Evolutionary conservation across 2,797 vertebrate genomes (phyloP).

Genomic region (Loriculus beryllinus): DNA sequence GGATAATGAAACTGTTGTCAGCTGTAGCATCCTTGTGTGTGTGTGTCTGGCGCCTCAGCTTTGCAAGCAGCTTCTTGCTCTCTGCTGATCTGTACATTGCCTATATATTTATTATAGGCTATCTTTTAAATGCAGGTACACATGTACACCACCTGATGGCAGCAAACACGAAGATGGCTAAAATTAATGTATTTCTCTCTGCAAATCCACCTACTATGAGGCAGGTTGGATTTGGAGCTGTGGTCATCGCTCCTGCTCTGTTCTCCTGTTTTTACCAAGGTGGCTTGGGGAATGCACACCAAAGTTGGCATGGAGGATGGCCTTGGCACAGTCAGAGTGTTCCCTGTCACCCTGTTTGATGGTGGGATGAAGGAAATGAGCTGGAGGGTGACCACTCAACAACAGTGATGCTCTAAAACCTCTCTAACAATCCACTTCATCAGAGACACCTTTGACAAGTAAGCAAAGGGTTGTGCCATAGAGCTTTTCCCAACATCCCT

Average conservation of each 20-base stretch:
- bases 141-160: not conserved
- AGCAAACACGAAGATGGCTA: not conserved
- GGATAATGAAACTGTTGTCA: not conserved
- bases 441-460: not conserved
- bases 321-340: not conserved
- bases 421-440: not conserved
- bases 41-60: accelerated
- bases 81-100: not conserved
- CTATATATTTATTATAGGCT: not conserved
- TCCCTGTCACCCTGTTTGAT: not conserved
- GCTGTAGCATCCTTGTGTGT: not conserved
- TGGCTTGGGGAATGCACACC: accelerated
- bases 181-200: not conserved
- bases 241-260: not conserved
- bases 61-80: accelerated
- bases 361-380: not conserved
- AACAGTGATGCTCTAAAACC: not conserved
- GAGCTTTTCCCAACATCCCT: not conserved
- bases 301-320: not conserved
- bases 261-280: not conserved
- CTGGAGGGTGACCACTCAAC: not conserved
- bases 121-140: not conserved
- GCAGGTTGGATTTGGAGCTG: not conserved
- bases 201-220: accelerated
- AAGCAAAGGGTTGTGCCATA: not conserved